Evolutionary conservation across 1,140 invertebrate genomes (phyloP).

Genomic region (Drosophila teissieri): DNA sequence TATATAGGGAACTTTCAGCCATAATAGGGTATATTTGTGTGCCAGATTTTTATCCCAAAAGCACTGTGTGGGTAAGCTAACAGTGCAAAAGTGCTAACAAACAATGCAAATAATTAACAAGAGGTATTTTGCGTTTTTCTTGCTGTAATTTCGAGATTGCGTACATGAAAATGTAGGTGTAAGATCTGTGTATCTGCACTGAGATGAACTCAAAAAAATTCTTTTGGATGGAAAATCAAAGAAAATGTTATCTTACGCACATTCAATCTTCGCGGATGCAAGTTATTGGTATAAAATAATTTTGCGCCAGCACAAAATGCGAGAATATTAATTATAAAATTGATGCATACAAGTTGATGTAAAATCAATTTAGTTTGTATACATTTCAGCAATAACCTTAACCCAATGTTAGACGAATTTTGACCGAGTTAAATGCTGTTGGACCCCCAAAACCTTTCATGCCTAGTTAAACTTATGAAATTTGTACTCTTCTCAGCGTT

Average conservation of each 20-base stretch:
- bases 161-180: slow-evolving; percentile 17
- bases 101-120: slow-evolving; percentile 23
- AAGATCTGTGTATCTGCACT: slow-evolving; percentile 14
- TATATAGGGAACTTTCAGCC: neutral
- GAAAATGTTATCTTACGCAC: neutral
- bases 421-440: slow-evolving; percentile 42
- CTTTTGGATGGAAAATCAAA: neutral
- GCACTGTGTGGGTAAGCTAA: slow-evolving; percentile 8
- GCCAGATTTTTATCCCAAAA: neutral
- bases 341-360: slow-evolving; percentile 9
- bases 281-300: slow-evolving; percentile 15
- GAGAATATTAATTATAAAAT: neutral
- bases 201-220: slow-evolving; percentile 5
- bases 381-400: slow-evolving; percentile 32
- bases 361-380: slow-evolving; percentile 19
- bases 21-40: neutral
- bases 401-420: slow-evolving; percentile 45
- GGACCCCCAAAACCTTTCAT: slow-evolving; percentile 44
- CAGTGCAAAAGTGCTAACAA: slow-evolving; percentile 48
- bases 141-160: slow-evolving; percentile 19
- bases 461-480: slow-evolving; percentile 64
- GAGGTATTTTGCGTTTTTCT: slow-evolving; percentile 10
- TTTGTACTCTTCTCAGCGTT: slow-evolving; percentile 69
- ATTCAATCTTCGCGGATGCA: neutral
- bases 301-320: slow-evolving; percentile 50